A percentile compares a stretch with the other conserved stretches of the same genome.
Conservation (phyloP, 2,113 vertebrate species). For the Lepisosteus osseus region DNA sequence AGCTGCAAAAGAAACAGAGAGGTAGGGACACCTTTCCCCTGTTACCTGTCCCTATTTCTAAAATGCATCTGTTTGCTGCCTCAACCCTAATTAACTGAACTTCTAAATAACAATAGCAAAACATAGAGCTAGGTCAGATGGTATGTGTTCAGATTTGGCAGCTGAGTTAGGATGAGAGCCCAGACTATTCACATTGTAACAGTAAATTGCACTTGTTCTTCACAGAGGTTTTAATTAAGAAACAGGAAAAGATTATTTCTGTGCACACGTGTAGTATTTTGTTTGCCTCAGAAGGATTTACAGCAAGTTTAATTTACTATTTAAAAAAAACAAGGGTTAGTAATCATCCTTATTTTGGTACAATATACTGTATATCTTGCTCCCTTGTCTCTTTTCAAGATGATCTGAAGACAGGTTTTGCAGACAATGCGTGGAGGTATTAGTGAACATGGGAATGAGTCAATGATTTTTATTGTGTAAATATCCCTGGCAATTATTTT, state of each 20-base stretch:
- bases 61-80: background rate
- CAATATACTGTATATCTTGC: background rate
- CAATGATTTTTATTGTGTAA: background rate
- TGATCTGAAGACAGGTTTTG: background rate
- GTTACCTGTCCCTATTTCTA: too few species aligned
- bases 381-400: background rate
- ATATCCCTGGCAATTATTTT: slow-evolving; percentile 9
- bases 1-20: too few species aligned
- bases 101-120: background rate
- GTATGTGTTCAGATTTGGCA: slow-evolving; percentile 12
- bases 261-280: slow-evolving; percentile 17
- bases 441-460: too few species aligned
- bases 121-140: slow-evolving; percentile 21
- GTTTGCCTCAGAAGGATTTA: background rate
- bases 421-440: too few species aligned
- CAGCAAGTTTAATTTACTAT: background rate
- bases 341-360: background rate
- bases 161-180: background rate
- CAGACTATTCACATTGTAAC: slow-evolving; percentile 19
- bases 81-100: slow-evolving; percentile 19
- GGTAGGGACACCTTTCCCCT: too few species aligned
- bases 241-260: slow-evolving; percentile 28
- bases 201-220: slow-evolving; percentile 29
- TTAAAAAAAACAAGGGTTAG: background rate
- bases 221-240: slow-evolving; percentile 35